phyloP scores from a whole-genome alignment of 1,140 invertebrate genomes.

The Caenorhabditis remanei region DNA sequence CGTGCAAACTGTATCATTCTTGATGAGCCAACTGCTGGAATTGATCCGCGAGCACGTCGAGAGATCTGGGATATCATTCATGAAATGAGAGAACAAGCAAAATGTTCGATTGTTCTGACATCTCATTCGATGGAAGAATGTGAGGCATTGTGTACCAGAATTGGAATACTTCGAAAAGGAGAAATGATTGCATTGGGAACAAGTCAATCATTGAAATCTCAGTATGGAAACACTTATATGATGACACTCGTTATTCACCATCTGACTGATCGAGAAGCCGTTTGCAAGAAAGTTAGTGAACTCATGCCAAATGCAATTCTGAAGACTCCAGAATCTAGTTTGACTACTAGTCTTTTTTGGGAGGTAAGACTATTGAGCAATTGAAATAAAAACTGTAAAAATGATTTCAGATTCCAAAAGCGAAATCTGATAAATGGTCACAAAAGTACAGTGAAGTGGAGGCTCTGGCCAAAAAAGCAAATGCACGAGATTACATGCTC shows the following conservation, averaged over 20 bases:
- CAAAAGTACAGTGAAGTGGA: constrained; percentile 18
- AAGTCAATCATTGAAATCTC: constrained; percentile 79
- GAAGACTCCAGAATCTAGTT: constrained; percentile 35
- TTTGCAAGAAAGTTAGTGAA: neutral
- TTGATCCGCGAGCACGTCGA: constrained; percentile 80
- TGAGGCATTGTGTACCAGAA: constrained; percentile 72
- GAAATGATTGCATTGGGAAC: constrained; percentile 79
- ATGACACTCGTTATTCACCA: neutral
- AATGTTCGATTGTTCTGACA: constrained; percentile 68
- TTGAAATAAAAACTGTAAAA: neutral
- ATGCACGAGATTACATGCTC: constrained; percentile 42
- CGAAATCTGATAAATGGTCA: constrained; percentile 35
- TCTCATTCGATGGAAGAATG: constrained; percentile 77
- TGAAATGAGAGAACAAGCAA: constrained; percentile 40
- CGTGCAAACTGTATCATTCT: constrained; percentile 79
- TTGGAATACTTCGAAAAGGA: constrained; percentile 78
- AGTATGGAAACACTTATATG: constrained; percentile 22
- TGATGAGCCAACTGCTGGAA: constrained; percentile 82
- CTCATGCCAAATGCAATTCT: neutral
- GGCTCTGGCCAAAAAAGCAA: neutral
- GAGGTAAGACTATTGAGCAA: neutral
- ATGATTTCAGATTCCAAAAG: constrained; percentile 38
- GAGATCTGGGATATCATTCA: constrained; percentile 80
- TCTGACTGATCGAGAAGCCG: neutral
- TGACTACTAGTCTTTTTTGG: constrained; percentile 35